These are phyloP conservation scores for Caradrina clavipalpis DNA, from an alignment of 2,888 invertebrate genomes.

Conservation along the genomic window DNA sequence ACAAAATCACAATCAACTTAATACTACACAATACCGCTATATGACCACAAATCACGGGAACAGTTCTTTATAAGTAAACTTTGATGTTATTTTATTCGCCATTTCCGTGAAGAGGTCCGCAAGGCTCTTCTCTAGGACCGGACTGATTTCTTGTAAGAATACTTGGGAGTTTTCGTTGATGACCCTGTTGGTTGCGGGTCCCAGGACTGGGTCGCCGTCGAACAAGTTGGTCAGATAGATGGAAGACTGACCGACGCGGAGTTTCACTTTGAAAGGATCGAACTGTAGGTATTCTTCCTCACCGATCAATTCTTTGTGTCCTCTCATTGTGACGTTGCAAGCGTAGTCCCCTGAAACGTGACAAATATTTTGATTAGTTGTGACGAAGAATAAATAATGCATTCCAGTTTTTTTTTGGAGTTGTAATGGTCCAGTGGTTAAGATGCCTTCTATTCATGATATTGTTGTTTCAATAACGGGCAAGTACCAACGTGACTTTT, in stretches of 20 bases:
- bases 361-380: slow-evolving; percentile 11
- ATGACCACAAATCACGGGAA: slow-evolving; percentile 87
- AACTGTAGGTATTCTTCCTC: slow-evolving; percentile 92
- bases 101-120: slow-evolving; percentile 93
- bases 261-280: slow-evolving; percentile 92
- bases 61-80: slow-evolving; percentile 93
- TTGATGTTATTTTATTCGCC: slow-evolving; percentile 93
- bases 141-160: slow-evolving; percentile 93
- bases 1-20: slow-evolving; percentile 59
- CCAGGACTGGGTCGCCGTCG: slow-evolving; percentile 92
- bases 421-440: too few species aligned
- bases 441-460: too few species aligned
- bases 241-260: slow-evolving; percentile 91
- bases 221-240: slow-evolving; percentile 93
- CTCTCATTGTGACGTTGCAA: slow-evolving; percentile 92
- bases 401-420: neutral
- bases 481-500: too few species aligned
- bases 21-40: slow-evolving; percentile 26
- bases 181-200: slow-evolving; percentile 92
- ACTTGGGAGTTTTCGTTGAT: slow-evolving; percentile 93
- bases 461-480: too few species aligned
- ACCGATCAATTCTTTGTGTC: slow-evolving; percentile 90
- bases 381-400: neutral
- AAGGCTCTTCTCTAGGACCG: slow-evolving; percentile 92
- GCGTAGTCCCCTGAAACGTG: slow-evolving; percentile 91